A percentile compares a stretch with the other conserved stretches of the same genome.
Conservation (phyloP, 2,888 invertebrate genomes). For the Temnothorax unifasciatus region DNA sequence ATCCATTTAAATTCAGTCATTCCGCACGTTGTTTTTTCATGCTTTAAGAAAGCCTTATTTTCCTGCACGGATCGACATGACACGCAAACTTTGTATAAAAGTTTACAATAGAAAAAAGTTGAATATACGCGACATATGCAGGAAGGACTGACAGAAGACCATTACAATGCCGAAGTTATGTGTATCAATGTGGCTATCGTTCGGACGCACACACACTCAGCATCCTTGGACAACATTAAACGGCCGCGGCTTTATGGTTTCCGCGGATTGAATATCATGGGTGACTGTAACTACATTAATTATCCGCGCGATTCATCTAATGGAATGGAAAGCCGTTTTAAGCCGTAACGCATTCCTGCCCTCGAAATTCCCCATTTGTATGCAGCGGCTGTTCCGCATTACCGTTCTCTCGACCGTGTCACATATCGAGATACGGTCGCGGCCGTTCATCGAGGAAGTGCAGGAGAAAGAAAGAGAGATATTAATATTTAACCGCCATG, state of each 20-base stretch:
- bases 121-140: not conserved
- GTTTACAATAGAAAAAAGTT: not conserved
- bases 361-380: constrained; percentile 56
- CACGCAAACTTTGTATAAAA: not conserved
- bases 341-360: constrained; percentile 48
- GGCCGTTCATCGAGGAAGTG: constrained; percentile 41
- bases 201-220: constrained; percentile 2
- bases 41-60: not conserved
- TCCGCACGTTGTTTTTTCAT: not conserved
- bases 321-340: constrained; percentile 58
- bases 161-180: not conserved
- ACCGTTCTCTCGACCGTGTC: constrained; percentile 42
- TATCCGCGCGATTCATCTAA: constrained; percentile 57
- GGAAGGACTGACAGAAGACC: not conserved
- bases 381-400: constrained; percentile 46
- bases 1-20: not conserved
- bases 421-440: constrained; percentile 51
- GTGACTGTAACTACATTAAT: constrained; percentile 57
- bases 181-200: not conserved
- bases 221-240: constrained; percentile 37
- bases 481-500: constrained; percentile 27
- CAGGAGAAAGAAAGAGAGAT: not conserved
- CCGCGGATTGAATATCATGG: constrained; percentile 50
- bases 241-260: constrained; percentile 53
- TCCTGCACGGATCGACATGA: not conserved